Evolutionary conservation across 2,888 invertebrate species (phyloP).

Genomic region (Yponomeuta malinellus): DNA sequence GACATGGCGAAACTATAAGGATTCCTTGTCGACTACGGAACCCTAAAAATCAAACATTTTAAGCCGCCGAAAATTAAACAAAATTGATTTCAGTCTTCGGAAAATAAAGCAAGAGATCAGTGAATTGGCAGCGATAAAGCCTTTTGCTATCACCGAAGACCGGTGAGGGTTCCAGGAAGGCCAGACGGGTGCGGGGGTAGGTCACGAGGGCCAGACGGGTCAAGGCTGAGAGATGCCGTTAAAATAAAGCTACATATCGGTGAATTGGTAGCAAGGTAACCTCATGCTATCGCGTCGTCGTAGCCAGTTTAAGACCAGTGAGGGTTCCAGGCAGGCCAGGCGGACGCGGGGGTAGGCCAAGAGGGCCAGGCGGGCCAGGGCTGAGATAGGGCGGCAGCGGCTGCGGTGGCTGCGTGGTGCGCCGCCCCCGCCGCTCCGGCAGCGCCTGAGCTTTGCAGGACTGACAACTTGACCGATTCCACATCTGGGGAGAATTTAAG

Average conservation of each 20-base stretch:
- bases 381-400: slow-evolving; percentile 70
- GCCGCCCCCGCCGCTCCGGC: slow-evolving; percentile 72
- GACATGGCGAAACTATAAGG: too few species aligned
- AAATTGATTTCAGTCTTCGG: too few species aligned
- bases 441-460: slow-evolving; percentile 76
- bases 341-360: slow-evolving; percentile 33
- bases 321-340: slow-evolving; percentile 36
- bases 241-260: too few species aligned
- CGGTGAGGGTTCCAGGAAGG: slow-evolving; percentile 41
- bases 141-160: slow-evolving; percentile 29
- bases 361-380: slow-evolving; percentile 43
- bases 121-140: too few species aligned
- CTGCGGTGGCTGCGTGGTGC: slow-evolving; percentile 76
- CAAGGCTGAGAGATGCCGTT: slow-evolving; percentile 54
- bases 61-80: too few species aligned
- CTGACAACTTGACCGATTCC: slow-evolving; percentile 77
- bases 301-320: slow-evolving; percentile 37
- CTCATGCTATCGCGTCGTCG: too few species aligned
- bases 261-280: too few species aligned
- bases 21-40: too few species aligned
- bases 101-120: too few species aligned
- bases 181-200: slow-evolving; percentile 34
- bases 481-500: slow-evolving; percentile 46
- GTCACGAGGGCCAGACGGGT: slow-evolving; percentile 36
- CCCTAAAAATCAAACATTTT: too few species aligned